These are phyloP conservation scores for Acanthopagrus latus DNA, from an alignment of 2,797 vertebrate genomes.

Conservation along the genomic window DNA sequence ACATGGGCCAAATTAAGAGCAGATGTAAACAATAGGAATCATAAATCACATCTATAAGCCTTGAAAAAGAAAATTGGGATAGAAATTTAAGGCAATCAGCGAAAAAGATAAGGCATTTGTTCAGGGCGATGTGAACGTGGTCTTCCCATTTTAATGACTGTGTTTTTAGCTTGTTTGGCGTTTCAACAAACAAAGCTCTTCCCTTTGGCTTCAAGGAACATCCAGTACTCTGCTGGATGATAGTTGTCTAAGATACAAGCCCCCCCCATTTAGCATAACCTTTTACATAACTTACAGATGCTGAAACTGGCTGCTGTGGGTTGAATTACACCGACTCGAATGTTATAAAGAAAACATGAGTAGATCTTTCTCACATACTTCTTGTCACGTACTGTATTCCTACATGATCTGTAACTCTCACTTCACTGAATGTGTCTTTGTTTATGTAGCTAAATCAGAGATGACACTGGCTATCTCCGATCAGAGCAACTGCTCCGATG, in stretches of 20 bases:
- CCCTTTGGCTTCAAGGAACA: conserved; percentile 54
- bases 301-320: conserved; percentile 20
- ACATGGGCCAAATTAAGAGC: conserved; percentile 5
- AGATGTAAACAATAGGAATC: conserved; percentile 25
- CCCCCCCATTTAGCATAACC: conserved; percentile 29
- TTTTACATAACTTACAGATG: conserved; percentile 49
- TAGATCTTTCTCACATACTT: neutral
- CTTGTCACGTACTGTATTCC: neutral
- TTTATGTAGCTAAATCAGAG: conserved; percentile 33
- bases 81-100: neutral
- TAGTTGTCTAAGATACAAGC: conserved; percentile 43
- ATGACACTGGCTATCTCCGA: conserved; percentile 23
- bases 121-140: conserved; percentile 50
- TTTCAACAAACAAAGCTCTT: conserved; percentile 76
- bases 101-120: neutral
- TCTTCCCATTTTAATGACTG: conserved; percentile 65
- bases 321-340: conserved; percentile 14
- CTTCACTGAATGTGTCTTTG: neutral
- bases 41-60: conserved; percentile 28
- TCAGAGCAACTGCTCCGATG: conserved; percentile 36
- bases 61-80: neutral
- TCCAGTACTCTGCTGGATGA: conserved; percentile 41
- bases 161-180: conserved; percentile 65
- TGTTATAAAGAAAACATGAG: conserved; percentile 23
- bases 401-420: neutral